Evolutionary conservation across 2,113 vertebrate genomes (phyloP), one percentile per base, ranked within the genome.

Genomic region (Neogale vison): DNA sequence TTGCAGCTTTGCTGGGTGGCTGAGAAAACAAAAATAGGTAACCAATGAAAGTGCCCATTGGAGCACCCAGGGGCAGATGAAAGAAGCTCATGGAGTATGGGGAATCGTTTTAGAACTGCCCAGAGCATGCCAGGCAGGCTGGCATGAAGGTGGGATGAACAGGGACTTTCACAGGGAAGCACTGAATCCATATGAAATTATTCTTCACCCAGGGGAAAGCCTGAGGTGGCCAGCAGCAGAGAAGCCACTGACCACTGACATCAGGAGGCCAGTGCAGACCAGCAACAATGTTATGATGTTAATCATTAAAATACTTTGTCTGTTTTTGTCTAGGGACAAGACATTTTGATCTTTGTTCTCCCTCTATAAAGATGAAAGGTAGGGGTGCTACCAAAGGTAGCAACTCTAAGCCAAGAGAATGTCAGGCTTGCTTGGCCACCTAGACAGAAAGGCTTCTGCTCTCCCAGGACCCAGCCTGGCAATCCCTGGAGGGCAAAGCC

Each of bases 221-320:
- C 39, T 0, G 5, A 7, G 26, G 52, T 57, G n/a, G 34, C 36
- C 5, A 9, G 87, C 65, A 26, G 47, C 59, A 31, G 47, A 20
- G 52, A 15, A 45, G 21, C 36, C 83, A 45, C 55, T 55, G 21
- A 18, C 21, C 57, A n/a, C 3, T 17, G 50, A 76, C 31, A 47
- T 42, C 88, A 63, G 79, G 92, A 95, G 87, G 39, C 63, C 67
- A 36, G 42, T 0, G 2, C 26, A 94, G 87, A 77, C 96, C 96
- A 83, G 61, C 94, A 91, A 98, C 88, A 84, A 67, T 7, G 39
- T 88, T 88, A 94, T 3, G 5, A 63, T 52, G 97, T 98, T 98
- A 98, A 98, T 98, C 88, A 98, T 98, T 98, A 98, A 97, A 97
- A 50, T 29, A 29, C 82, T 81, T 24, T 97, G 98, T 97, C 97